Evolutionary conservation across 64 coral and sea anemone species (phyloP).

Genomic region (Montipora efflorescens): DNA sequence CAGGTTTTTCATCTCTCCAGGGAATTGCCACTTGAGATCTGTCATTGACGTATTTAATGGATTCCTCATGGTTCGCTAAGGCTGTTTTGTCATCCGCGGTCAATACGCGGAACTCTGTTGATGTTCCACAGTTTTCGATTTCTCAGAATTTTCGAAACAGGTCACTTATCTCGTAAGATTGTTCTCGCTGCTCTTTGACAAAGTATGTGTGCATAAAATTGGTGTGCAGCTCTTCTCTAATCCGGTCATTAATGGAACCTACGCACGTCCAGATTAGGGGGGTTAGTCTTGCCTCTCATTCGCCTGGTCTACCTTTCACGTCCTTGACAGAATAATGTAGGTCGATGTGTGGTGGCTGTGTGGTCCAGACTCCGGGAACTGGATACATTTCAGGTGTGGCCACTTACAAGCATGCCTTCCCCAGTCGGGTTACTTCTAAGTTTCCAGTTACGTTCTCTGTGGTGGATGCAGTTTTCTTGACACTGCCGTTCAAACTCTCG

Average conservation of each 20-base stretch:
- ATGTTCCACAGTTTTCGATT: neutral
- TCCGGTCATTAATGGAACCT: neutral
- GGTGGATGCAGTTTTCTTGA: constrained; percentile 25
- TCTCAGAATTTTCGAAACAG: constrained; percentile 41
- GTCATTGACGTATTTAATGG: too few relatives aligned
- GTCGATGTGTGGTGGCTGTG: constrained; percentile 12
- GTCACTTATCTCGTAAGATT: neutral
- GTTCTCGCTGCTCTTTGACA: neutral
- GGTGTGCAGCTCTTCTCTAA: neutral
- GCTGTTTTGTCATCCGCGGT: too few relatives aligned
- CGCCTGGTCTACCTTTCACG: constrained; percentile 37
- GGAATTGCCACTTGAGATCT: too few relatives aligned
- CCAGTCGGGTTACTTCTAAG: constrained; percentile 45
- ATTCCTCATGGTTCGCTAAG: too few relatives aligned
- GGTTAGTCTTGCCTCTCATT: constrained; percentile 62
- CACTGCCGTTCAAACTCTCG: constrained; percentile 51
- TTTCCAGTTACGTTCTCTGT: constrained; percentile 56
- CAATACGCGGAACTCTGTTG: neutral
- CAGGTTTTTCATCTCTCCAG: neutral
- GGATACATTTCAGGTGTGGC: neutral
- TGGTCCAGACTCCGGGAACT: too few relatives aligned
- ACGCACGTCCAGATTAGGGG: constrained; percentile 48
- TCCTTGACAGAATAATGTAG: constrained; percentile 63
- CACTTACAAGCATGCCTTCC: constrained; percentile 3
- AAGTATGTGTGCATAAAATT: constrained; percentile 55